Conservation (phyloP, 2,797 vertebrate species). For the Picus viridis region DNA sequence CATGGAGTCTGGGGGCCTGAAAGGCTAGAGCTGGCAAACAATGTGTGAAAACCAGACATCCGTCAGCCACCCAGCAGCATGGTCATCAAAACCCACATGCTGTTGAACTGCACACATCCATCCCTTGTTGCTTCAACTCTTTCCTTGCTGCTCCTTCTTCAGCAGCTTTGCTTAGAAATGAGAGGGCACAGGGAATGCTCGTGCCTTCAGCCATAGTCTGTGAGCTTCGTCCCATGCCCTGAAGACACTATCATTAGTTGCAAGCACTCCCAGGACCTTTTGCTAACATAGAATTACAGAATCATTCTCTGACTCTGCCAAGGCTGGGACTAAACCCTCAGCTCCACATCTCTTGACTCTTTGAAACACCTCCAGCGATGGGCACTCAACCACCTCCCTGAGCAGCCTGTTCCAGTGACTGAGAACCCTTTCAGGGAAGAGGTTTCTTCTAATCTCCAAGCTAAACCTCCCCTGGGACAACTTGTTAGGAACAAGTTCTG, state of each 20-base stretch:
- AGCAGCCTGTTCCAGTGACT: no score
- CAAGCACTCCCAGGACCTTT: not conserved
- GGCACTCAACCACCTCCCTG: no score
- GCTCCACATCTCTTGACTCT: no score
- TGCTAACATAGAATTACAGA: not conserved
- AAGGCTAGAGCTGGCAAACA: not conserved
- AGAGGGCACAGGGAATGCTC: not conserved
- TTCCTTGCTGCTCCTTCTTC: not conserved
- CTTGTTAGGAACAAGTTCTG: no score
- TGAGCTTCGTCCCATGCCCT: not conserved
- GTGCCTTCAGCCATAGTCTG: not conserved
- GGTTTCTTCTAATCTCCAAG: no score
- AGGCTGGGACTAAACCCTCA: no score
- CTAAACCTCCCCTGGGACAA: no score
- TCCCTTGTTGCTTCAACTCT: not conserved
- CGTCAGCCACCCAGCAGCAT: not conserved
- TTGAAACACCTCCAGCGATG: no score
- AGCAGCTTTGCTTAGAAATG: not conserved
- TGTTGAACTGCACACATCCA: accelerated
- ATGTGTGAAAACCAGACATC: not conserved
- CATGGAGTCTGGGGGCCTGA: not conserved
- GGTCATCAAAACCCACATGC: not conserved
- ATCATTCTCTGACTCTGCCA: no score
- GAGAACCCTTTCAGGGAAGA: no score
- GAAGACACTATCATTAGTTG: not conserved